Base-by-base conservation (phyloP, 2,797 vertebrate species). In the Aselliscus stoliczkanus region DNA sequence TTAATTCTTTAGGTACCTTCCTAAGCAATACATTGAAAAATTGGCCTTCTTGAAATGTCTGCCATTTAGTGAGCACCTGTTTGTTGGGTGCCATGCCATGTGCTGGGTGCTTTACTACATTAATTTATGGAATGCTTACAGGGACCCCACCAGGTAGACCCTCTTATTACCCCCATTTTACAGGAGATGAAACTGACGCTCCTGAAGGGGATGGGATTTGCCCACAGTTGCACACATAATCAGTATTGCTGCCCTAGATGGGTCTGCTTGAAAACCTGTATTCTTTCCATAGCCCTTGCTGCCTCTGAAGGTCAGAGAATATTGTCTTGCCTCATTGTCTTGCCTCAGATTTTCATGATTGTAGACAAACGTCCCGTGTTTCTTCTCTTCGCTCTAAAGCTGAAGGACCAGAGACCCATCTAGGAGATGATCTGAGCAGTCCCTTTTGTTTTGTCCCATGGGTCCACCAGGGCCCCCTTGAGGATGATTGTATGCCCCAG, bases 361-460 rank as follows among this genome's bases (percentile, higher is more conserved):
- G 1, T 34, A 31, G 58, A 44, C 25, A 27, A 0, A 37, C 21
- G 29, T 52, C n/a, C 73, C 15, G 0, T 21, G 39, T 42, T 21
- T 72, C 58, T 60, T 15, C 29, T 84, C 31, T 6, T 83, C 3
- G 2, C 56, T 65, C 12, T 82, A 37, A 89, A 81, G 21, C 60
- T 80, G 42, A 84, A 69, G 25, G 81, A 13, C 70, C 52, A 39
- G 47, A 8, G 27, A 42, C 17, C 37, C 85, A 11, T 17, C 31
- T 11, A 23, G 81, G 56, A 93, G n/a, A 20, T n/a, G 11, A 34
- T 47, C 34, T 25, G 42, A n/a, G 17, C 4, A 2, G 7, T 47
- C 82, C 56, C 62, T 77, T 87, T 37, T 8, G 27, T 84, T 82
- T 84, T 84, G 31, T 50, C 76, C 67, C 18, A 1, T 44, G 42